Evolutionary conservation across 2,888 invertebrate species (phyloP).

Genomic region (Pheosia tremula): DNA sequence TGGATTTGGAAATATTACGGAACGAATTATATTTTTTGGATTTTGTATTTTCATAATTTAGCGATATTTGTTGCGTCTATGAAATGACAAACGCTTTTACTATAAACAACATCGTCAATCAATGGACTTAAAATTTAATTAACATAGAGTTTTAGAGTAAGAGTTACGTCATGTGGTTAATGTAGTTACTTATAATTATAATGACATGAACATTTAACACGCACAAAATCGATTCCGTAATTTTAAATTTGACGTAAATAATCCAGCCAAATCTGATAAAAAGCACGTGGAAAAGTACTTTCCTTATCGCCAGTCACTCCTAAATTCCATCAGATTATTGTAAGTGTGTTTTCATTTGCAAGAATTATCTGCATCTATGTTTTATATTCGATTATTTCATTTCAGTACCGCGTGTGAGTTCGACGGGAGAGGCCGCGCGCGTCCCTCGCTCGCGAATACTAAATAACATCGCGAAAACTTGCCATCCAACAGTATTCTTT

Average conservation of each 20-base stretch:
- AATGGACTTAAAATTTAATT: too few species aligned
- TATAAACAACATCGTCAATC: too few species aligned
- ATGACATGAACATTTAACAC: too few species aligned
- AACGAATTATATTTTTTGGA: too few species aligned
- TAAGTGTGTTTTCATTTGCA: conserved; percentile 21
- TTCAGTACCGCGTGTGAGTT: conserved; percentile 21
- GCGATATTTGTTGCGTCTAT: too few species aligned
- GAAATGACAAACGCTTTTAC: too few species aligned
- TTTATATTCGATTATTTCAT: conserved; percentile 19
- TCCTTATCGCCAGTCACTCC: conserved; percentile 1
- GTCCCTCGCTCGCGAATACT: conserved; percentile 5
- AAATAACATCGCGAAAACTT: conserved; percentile 39
- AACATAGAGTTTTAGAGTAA: too few species aligned
- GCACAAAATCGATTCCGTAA: conserved; percentile 1
- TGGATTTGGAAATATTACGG: too few species aligned
- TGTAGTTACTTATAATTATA: too few species aligned
- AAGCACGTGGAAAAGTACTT: neutral
- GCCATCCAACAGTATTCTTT: neutral
- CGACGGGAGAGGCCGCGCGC: conserved; percentile 17
- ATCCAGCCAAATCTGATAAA: neutral
- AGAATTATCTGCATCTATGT: conserved; percentile 25
- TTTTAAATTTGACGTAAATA: conserved; percentile 9
- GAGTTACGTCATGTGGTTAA: too few species aligned
- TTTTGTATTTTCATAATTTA: too few species aligned
- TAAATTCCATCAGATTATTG: conserved; percentile 18